These are phyloP conservation scores for Artibeus jamaicensis DNA, from an alignment of 2,797 vertebrate genomes.

Conservation along the genomic window DNA sequence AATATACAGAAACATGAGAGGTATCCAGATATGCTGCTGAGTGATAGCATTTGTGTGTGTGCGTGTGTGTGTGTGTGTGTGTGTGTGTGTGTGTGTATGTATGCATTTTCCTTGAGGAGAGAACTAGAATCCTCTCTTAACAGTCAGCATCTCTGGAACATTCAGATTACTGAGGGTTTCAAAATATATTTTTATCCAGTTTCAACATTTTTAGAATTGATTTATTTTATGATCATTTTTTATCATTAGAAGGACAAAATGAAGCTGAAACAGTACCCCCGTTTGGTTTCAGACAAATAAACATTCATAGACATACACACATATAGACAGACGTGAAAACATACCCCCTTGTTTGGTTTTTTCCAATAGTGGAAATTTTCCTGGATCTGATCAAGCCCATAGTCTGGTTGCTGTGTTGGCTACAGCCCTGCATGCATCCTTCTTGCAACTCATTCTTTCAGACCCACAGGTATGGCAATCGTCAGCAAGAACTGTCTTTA, in stretches of 20 bases:
- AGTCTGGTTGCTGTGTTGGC: conserved; percentile 17
- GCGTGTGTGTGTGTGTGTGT: too few species aligned
- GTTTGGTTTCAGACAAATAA: conserved; percentile 42
- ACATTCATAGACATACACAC: not conserved
- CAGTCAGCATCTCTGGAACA: conserved; percentile 9
- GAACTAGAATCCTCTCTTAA: not conserved
- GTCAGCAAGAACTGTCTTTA: not conserved
- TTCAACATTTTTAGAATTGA: conserved; percentile 47
- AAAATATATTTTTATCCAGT: conserved; percentile 32
- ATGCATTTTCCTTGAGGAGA: conserved; percentile 23
- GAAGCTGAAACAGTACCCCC: not conserved
- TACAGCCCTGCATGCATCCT: not conserved
- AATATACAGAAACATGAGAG: not conserved
- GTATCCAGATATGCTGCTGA: conserved; percentile 5
- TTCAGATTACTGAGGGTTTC: not conserved
- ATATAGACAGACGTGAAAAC: not conserved
- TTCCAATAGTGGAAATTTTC: conserved; percentile 34
- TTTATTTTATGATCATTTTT: conserved; percentile 25
- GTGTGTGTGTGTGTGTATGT: too few species aligned
- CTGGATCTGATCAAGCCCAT: conserved; percentile 5
- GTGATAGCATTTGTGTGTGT: not conserved
- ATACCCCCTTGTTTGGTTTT: not conserved
- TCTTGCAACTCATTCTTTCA: not conserved
- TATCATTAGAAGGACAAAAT: conserved; percentile 31
- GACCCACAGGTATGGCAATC: conserved; percentile 16